Conservation (phyloP, 2,113 vertebrate species). For the Anguilla rostrata region DNA sequence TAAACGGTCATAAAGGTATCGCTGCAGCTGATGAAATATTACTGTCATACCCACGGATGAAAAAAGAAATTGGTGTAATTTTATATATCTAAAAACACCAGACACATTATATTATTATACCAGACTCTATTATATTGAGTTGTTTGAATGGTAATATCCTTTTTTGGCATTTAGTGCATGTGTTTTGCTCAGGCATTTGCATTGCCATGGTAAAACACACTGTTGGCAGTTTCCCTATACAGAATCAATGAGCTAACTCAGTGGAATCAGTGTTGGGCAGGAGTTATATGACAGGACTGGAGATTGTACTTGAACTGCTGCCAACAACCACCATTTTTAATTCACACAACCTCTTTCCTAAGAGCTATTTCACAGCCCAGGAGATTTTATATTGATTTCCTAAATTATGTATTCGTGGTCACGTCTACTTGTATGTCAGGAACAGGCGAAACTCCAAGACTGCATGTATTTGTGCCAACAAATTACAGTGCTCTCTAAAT, state of each 20-base stretch:
- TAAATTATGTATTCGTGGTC: not conserved
- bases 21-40: no score
- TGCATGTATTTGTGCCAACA: not conserved
- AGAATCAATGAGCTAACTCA: slow-evolving; percentile 1
- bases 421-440: not conserved
- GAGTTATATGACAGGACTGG: not conserved
- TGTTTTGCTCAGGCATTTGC: not conserved
- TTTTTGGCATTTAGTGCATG: not conserved
- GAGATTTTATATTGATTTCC: not conserved
- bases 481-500: not conserved
- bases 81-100: not conserved
- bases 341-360: not conserved
- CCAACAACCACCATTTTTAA: not conserved
- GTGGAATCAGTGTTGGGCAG: not conserved
- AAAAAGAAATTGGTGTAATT: not conserved
- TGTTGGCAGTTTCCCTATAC: not conserved
- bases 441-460: not conserved
- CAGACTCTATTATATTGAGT: not conserved
- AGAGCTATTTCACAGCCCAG: not conserved
- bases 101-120: not conserved
- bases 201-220: not conserved
- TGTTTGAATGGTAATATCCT: not conserved
- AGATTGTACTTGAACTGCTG: not conserved
- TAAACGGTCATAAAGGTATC: no score
- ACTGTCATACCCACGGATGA: no score